A percentile compares a stretch with the other conserved stretches of the same genome.
These are phyloP conservation scores for Rotaria macrura DNA, from an alignment of 2,888 invertebrate genomes.

Conservation along the genomic window DNA sequence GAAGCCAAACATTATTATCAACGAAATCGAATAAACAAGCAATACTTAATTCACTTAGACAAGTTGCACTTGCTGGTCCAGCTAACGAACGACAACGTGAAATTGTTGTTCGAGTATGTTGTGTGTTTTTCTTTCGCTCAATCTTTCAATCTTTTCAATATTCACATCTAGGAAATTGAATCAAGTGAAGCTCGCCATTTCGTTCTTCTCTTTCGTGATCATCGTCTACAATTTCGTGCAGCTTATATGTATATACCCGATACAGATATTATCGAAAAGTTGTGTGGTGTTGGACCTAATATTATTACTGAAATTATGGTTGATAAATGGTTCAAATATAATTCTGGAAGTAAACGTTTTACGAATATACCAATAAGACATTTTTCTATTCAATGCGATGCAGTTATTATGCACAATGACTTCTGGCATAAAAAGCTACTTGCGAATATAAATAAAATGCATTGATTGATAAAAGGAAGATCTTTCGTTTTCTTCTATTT, in stretches of 20 bases:
- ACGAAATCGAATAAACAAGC: constrained; percentile 30
- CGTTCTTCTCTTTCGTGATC: constrained; percentile 33
- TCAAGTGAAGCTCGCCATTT: constrained; percentile 28
- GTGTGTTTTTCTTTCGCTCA: neutral
- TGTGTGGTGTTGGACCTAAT: constrained; percentile 27
- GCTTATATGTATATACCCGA: constrained; percentile 30
- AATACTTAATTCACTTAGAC: constrained; percentile 30
- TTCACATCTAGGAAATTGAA: constrained; percentile 23
- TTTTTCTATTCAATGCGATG: constrained; percentile 33
- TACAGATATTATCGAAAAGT: constrained; percentile 33
- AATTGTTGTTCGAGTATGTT: constrained; percentile 20
- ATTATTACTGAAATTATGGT: constrained; percentile 31
- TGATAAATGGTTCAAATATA: constrained; percentile 34
- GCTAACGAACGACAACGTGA: constrained; percentile 29
- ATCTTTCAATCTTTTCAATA: too few species aligned
- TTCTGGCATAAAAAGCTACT: constrained; percentile 24
- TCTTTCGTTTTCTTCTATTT: too few species aligned
- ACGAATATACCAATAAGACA: constrained; percentile 31
- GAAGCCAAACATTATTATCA: neutral
- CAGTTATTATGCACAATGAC: constrained; percentile 27
- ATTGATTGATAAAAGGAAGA: neutral
- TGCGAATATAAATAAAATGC: neutral
- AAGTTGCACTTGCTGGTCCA: constrained; percentile 31
- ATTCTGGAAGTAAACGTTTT: constrained; percentile 33
- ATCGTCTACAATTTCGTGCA: constrained; percentile 31